Evolutionary conservation across 2,888 invertebrate species (phyloP).

Genomic region (Xanthia togata): DNA sequence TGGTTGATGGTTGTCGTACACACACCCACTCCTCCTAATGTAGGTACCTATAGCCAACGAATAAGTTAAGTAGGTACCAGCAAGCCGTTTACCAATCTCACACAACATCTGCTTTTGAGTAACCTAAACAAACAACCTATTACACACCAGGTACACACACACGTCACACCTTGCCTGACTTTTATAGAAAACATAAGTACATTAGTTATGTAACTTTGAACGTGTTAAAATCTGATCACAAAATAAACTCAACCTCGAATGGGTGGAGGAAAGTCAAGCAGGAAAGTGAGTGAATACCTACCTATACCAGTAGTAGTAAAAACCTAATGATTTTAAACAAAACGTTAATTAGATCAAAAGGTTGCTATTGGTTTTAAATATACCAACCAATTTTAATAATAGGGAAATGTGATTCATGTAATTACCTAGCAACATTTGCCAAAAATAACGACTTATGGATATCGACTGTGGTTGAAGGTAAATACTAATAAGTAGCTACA

Average conservation of each 20-base stretch:
- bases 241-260: background rate
- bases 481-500: background rate
- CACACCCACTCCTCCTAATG: too few relatives aligned
- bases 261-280: background rate
- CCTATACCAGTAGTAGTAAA: background rate
- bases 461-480: too few relatives aligned
- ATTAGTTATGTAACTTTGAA: too few relatives aligned
- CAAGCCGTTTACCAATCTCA: background rate
- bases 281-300: background rate
- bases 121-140: background rate
- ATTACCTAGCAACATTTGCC: background rate
- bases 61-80: too few relatives aligned
- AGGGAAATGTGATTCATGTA: background rate
- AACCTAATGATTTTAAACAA: background rate
- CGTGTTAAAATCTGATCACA: background rate
- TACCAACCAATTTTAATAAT: background rate
- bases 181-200: background rate
- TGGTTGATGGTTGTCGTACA: too few relatives aligned
- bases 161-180: background rate
- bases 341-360: background rate
- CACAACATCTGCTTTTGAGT: background rate
- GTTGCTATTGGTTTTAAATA: background rate
- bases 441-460: background rate
- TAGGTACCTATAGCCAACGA: too few relatives aligned
- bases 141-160: too few relatives aligned